phyloP scores from a whole-genome alignment of 2,797 vertebrate species.

The Phoeniculus purpureus region DNA sequence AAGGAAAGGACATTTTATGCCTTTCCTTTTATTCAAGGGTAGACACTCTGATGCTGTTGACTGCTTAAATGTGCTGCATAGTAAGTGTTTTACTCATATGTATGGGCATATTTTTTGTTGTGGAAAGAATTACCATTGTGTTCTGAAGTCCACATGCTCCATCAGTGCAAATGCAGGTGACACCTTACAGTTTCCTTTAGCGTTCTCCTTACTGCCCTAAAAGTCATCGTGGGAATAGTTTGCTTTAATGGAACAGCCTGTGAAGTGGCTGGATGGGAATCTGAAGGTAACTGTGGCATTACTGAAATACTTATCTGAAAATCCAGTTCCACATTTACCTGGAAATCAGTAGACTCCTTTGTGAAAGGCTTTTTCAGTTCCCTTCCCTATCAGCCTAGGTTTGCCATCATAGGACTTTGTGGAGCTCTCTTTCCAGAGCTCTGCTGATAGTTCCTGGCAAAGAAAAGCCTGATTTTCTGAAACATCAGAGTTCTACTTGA shows the following conservation, averaged over 20 bases:
- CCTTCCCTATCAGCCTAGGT: background rate
- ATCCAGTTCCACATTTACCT: background rate
- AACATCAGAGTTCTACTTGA: background rate
- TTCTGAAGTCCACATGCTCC: background rate
- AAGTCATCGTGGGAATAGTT: background rate
- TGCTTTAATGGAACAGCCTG: background rate
- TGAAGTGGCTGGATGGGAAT: background rate
- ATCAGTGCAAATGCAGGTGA: background rate
- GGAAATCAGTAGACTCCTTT: background rate
- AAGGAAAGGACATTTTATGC: conserved; percentile 15
- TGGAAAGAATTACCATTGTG: background rate
- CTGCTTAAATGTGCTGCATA: conserved; percentile 52
- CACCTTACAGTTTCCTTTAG: background rate
- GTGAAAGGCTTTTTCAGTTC: background rate
- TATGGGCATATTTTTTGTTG: background rate
- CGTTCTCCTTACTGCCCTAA: background rate
- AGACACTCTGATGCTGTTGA: background rate
- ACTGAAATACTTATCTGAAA: background rate
- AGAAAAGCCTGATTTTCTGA: background rate
- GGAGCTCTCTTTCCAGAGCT: background rate
- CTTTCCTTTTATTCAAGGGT: conserved; percentile 21
- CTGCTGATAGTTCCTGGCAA: background rate
- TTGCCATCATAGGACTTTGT: background rate
- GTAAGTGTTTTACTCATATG: conserved; percentile 42
- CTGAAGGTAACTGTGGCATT: background rate